phyloP scores from a whole-genome alignment of 2,113 vertebrate species.

The Protobothrops flavoviridis region DNA sequence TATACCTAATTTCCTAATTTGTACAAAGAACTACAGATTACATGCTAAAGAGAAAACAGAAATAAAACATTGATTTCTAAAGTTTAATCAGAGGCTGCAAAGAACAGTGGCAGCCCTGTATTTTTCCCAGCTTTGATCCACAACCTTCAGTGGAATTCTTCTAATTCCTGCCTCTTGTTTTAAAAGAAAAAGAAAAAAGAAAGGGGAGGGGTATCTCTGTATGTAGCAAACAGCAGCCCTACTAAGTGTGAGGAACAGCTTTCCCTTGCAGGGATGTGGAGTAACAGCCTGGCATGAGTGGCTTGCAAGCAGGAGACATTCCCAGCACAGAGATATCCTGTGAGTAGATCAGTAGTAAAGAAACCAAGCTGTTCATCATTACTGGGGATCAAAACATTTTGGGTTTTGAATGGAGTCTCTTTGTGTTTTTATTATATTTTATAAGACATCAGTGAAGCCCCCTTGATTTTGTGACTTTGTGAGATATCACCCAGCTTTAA shows the following conservation, averaged over 20 bases:
- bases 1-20: not conserved
- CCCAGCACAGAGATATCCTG: too few relatives aligned
- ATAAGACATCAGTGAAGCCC: not conserved
- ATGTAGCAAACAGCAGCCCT: not conserved
- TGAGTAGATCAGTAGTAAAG: not conserved
- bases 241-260: not conserved
- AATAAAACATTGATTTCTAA: not conserved
- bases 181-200: not conserved
- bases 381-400: not conserved
- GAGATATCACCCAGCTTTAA: not conserved
- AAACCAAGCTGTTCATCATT: not conserved
- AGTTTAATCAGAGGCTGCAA: not conserved
- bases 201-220: not conserved
- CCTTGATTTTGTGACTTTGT: not conserved
- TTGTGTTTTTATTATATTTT: not conserved
- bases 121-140: not conserved
- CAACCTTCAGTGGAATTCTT: not conserved
- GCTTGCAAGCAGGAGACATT: not conserved
- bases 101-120: not conserved
- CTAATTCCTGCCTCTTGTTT: not conserved
- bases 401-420: not conserved
- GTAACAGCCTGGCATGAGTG: not conserved
- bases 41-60: not conserved
- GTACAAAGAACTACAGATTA: not conserved
- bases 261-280: not conserved